A percentile compares a stretch with the other conserved stretches of the same genome.
These are phyloP conservation scores for Anarhynchus alexandrinus DNA, from an alignment of 2,113 vertebrate genomes.

Conservation along the genomic window DNA sequence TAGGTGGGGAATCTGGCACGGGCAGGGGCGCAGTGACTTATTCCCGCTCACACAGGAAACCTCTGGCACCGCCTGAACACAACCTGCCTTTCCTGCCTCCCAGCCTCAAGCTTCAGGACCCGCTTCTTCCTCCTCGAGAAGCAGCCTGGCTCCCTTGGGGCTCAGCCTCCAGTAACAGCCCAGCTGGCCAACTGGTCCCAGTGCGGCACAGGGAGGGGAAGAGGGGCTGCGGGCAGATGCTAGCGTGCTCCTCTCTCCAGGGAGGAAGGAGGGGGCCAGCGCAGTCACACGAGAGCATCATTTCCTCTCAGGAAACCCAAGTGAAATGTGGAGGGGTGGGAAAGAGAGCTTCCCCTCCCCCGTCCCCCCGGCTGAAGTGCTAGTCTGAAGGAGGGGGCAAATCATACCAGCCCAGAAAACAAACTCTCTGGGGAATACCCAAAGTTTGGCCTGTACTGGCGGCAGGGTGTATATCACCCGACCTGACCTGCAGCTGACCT, in stretches of 20 bases:
- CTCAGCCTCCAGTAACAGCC: not conserved
- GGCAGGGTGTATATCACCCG: not conserved
- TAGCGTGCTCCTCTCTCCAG: rapidly evolving
- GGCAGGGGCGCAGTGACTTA: not conserved
- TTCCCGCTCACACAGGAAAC: not conserved
- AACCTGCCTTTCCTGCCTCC: not conserved
- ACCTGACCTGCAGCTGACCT: slow-evolving; percentile 48
- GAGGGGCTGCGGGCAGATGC: not conserved
- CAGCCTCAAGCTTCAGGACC: not conserved
- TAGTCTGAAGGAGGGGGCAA: not conserved
- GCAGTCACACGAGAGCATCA: not conserved
- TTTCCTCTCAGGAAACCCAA: slow-evolving; percentile 51
- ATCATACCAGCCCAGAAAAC: not conserved
- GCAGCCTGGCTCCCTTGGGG: not conserved
- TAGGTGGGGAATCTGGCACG: not conserved
- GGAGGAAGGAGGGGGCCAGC: slow-evolving; percentile 4
- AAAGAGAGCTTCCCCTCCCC: not conserved
- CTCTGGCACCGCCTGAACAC: not conserved
- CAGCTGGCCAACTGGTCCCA: not conserved
- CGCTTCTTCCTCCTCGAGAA: not conserved
- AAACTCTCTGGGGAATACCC: not conserved
- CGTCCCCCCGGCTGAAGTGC: not conserved
- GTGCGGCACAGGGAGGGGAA: not conserved
- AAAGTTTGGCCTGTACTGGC: not conserved
- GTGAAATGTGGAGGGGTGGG: not conserved